Conservation (phyloP, 64 coral and sea anemone species). For the Trachythela sp. region DNA sequence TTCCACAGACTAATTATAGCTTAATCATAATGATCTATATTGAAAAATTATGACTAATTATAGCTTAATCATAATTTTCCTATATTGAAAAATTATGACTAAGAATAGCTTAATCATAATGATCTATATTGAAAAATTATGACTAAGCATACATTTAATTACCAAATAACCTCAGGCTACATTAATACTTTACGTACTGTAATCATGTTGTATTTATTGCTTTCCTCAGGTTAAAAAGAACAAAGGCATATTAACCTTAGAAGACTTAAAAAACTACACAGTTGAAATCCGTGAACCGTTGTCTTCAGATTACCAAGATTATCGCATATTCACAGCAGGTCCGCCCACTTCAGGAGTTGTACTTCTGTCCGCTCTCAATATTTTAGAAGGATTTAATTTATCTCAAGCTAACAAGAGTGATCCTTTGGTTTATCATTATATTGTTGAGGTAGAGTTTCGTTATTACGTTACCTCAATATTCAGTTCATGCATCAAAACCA, state of each 20-base stretch:
- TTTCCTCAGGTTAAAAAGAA: not conserved
- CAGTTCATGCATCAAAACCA: too few species aligned
- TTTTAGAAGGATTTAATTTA: conserved; percentile 85
- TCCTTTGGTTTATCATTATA: conserved; percentile 67
- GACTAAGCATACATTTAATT: too few species aligned
- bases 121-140: too few species aligned
- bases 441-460: conserved; percentile 70
- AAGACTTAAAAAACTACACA: conserved; percentile 62
- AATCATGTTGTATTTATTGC: not conserved
- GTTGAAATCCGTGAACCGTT: conserved; percentile 43
- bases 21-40: too few species aligned
- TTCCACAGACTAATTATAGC: too few species aligned
- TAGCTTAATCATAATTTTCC: too few species aligned
- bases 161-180: too few species aligned
- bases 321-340: conserved; percentile 68
- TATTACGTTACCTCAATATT: too few species aligned
- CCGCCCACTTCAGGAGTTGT: conserved; percentile 65
- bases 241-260: conserved; percentile 7
- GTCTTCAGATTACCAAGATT: conserved; percentile 63
- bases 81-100: too few species aligned
- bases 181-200: not conserved
- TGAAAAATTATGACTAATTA: too few species aligned
- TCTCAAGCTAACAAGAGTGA: conserved; percentile 55
- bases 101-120: too few species aligned
- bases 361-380: conserved; percentile 77